Percentiles rank a stretch among this genome's conserved stretches.
These are phyloP conservation scores for Psilopsiagon aurifrons DNA, from an alignment of 2,113 vertebrate genomes.

Conservation along the genomic window DNA sequence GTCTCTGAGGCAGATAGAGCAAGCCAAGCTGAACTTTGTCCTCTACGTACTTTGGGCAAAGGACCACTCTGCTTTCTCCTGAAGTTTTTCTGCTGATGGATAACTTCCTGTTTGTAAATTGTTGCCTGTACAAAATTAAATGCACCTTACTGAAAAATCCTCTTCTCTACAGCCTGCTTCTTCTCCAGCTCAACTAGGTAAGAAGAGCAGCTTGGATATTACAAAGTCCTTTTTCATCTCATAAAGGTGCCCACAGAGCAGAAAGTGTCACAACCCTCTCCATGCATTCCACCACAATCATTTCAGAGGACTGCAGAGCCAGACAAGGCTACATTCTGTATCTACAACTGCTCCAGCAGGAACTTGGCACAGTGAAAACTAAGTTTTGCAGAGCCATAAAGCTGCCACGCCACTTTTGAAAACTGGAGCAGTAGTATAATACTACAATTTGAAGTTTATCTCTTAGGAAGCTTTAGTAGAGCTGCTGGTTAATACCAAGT, in stretches of 20 bases:
- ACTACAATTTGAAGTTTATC: neutral
- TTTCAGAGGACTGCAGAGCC: neutral
- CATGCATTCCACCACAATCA: neutral
- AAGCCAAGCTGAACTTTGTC: neutral
- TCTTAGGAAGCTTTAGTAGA: neutral
- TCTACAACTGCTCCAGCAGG: too few species aligned
- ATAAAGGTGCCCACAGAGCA: neutral
- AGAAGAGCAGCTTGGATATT: neutral
- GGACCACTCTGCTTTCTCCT: neutral
- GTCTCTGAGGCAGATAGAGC: neutral
- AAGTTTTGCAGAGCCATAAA: neutral
- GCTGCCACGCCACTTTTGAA: neutral
- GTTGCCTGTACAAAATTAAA: neutral
- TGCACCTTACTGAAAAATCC: neutral
- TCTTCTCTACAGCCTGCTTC: neutral
- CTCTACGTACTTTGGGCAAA: neutral
- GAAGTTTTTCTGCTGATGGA: accelerated
- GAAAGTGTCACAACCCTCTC: neutral
- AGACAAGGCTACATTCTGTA: neutral
- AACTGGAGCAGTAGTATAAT: neutral
- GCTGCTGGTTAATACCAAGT: neutral
- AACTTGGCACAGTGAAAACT: neutral
- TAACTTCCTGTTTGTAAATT: neutral
- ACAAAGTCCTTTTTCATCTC: neutral
- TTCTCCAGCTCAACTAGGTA: neutral